Evolutionary conservation across 1,140 invertebrate genomes (phyloP).

Genomic region (Zophobas atratus): DNA sequence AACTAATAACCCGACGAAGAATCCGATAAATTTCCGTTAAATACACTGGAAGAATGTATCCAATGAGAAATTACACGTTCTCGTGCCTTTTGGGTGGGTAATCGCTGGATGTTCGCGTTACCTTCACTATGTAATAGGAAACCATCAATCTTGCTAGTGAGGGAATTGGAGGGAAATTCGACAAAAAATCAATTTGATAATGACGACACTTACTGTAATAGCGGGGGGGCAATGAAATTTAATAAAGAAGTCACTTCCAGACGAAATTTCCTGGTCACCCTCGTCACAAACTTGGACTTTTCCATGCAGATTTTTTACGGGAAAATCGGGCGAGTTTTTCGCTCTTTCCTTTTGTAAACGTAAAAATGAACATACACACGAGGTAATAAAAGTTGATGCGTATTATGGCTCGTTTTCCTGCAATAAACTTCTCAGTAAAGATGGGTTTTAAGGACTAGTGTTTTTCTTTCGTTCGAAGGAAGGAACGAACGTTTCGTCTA

Average conservation of each 20-base stretch:
- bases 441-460: not conserved
- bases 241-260: not conserved
- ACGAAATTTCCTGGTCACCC: too few species aligned
- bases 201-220: constrained; percentile 13
- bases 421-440: constrained; percentile 3
- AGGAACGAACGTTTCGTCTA: not conserved
- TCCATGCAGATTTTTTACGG: too few species aligned
- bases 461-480: too few species aligned
- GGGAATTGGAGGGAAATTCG: constrained; percentile 5
- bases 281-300: too few species aligned
- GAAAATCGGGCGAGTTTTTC: too few species aligned
- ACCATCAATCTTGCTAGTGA: constrained; percentile 24
- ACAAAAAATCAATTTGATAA: constrained; percentile 13
- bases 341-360: not conserved
- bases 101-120: constrained; percentile 10
- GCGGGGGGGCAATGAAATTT: not conserved
- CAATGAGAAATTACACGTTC: not conserved
- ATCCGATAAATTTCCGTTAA: constrained; percentile 18
- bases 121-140: constrained; percentile 5
- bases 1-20: constrained; percentile 12
- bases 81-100: not conserved
- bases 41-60: constrained; percentile 35
- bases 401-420: not conserved
- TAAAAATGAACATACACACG: not conserved
- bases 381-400: constrained; percentile 11